These are phyloP conservation scores for Dioctria linearis DNA, from an alignment of 2,888 invertebrate species.

Conservation along the genomic window DNA sequence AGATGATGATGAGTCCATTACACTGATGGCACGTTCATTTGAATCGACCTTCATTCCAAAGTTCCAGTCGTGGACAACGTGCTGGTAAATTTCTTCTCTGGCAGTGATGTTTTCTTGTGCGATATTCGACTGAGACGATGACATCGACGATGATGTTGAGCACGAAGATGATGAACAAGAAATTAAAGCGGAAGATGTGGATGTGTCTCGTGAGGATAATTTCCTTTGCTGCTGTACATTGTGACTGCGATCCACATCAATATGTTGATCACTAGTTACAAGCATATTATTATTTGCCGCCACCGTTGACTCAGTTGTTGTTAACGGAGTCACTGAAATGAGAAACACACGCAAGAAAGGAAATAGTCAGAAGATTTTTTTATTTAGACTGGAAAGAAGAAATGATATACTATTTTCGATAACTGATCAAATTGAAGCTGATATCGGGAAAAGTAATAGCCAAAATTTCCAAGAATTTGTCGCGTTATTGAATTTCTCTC, in stretches of 20 bases:
- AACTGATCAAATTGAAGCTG: conserved; percentile 20
- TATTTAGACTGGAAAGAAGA: conserved; percentile 35
- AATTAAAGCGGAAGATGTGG: conserved; percentile 53
- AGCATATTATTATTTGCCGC: neutral
- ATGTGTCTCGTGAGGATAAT: neutral
- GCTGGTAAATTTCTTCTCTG: conserved; percentile 66
- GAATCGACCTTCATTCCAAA: conserved; percentile 64
- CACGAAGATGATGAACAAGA: conserved; percentile 62
- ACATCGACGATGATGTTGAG: conserved; percentile 63
- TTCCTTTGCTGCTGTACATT: conserved; percentile 41
- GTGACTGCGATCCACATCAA: conserved; percentile 28
- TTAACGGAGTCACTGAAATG: conserved; percentile 28
- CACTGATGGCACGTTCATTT: conserved; percentile 30
- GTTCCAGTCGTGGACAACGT: conserved; percentile 70
- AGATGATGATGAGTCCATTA: conserved; percentile 54
- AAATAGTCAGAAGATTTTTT: neutral
- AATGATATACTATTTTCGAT: conserved; percentile 23
- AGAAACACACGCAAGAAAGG: neutral
- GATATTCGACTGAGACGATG: conserved; percentile 60
- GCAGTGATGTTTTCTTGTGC: conserved; percentile 32
- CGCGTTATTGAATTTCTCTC: neutral
- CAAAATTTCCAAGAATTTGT: conserved; percentile 36
- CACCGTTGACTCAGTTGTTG: conserved; percentile 6
- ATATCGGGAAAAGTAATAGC: conserved; percentile 20
- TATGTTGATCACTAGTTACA: conserved; percentile 23